Base-by-base conservation (phyloP, 1,140 invertebrate genomes). In the Battus philenor region DNA sequence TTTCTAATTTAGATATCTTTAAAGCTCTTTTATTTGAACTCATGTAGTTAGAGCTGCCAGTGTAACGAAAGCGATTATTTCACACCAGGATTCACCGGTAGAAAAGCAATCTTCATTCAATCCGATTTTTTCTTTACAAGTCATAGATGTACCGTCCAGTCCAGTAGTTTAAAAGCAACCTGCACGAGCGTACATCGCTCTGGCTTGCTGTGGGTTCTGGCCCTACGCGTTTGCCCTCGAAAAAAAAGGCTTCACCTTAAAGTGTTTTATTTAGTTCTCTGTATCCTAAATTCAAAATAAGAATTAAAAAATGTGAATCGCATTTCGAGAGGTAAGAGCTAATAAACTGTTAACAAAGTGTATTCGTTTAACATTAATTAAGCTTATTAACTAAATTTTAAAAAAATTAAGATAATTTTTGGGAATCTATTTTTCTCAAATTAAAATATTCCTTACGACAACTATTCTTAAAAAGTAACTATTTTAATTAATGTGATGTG, bases 121-220 rank as follows among this genome's bases (percentile, higher is more conserved):
- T 46, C 53, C 51, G 56, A 63, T 63, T 66, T 68, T 41, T 41
- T 43, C 31, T 52, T 34, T 22, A 54, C 49, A 59, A 60, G 56
- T 43, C 59, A 67, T 68, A 58, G 67, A 56, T 59, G 52, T n/a
- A n/a, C n/a, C 55, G 53, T 59, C 45, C 43, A 46, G 39, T 57
- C 61, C 72, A 79, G 75, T 74, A 64, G 59, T 54, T 48, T 64
- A 50, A 67, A 64, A 54, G 64, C 71, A 64, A 47, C 57, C 55
- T 54, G 46, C 43, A 38, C 60, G 52, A 43, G 36, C 62, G 50
- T 49, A 54, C 59, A 50, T 54, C 56, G 51, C 50, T 48, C 54
- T 43, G 49, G 57, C 48, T 54, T 45, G 44, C 4, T 44, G 31
- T 32, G 41, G 41, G 34, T 33, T 15, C 38, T 33, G 26, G 47